Conservation (phyloP, 2,888 invertebrate genomes). For the Tachina grossa region DNA sequence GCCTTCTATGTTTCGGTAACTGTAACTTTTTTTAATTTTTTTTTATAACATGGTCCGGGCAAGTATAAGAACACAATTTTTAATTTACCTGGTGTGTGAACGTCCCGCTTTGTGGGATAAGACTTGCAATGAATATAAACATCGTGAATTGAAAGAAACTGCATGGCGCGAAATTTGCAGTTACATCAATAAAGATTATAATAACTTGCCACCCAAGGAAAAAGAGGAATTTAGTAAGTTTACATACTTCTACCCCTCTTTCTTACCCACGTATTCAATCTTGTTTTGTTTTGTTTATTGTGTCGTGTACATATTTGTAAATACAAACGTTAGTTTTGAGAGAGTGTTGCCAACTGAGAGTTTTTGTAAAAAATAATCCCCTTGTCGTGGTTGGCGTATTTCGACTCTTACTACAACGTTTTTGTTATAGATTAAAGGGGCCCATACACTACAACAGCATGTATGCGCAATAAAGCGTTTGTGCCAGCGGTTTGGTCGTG, state of each 20-base stretch:
- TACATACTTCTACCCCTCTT: background rate
- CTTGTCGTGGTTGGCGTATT: no score
- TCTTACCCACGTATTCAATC: background rate
- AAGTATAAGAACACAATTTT: slow-evolving; percentile 52
- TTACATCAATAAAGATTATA: slow-evolving; percentile 52
- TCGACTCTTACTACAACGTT: no score
- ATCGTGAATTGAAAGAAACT: slow-evolving; percentile 48
- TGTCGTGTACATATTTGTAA: no score
- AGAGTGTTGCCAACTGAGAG: no score
- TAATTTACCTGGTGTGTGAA: slow-evolving; percentile 57
- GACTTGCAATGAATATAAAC: slow-evolving; percentile 51
- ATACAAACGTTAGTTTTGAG: no score
- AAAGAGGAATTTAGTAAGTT: slow-evolving; percentile 58
- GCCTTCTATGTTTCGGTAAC: background rate
- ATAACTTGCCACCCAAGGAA: slow-evolving; percentile 20
- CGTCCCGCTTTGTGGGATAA: slow-evolving; percentile 67
- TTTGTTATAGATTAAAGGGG: no score
- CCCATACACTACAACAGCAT: no score
- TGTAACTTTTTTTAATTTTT: no score
- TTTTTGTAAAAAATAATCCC: no score
- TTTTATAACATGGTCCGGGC: slow-evolving; percentile 42
- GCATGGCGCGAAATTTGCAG: slow-evolving; percentile 61
- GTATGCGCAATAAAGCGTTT: no score
- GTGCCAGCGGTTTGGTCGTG: no score
- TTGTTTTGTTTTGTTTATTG: no score